Evolutionary conservation across 2,888 invertebrate species (phyloP).

Genomic region (Thera obeliscata): DNA sequence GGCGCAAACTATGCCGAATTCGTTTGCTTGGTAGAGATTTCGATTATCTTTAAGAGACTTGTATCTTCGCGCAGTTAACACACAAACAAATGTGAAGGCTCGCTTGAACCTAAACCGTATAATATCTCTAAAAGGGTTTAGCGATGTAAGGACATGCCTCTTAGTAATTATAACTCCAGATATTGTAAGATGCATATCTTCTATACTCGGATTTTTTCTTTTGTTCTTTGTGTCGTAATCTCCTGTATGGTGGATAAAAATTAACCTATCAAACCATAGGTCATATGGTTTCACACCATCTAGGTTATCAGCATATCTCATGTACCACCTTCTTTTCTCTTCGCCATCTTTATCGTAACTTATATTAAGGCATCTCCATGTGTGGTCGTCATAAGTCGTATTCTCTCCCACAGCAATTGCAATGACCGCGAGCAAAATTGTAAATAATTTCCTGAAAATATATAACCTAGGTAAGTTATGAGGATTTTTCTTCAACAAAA

Average conservation of each 20-base stretch:
- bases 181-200: not conserved
- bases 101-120: conserved; percentile 3
- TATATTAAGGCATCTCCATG: not conserved
- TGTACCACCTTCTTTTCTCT: not conserved
- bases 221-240: not conserved
- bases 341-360: not conserved
- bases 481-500: too few species aligned
- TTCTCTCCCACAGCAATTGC: not conserved
- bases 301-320: conserved; percentile 4
- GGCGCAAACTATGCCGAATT: not conserved
- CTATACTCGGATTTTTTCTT: not conserved
- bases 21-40: not conserved
- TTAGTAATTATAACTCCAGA: not conserved
- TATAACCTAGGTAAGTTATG: too few species aligned
- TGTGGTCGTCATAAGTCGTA: not conserved
- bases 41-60: not conserved
- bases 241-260: conserved; percentile 5
- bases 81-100: not conserved
- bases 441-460: not conserved
- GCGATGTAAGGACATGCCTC: not conserved
- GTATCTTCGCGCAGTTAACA: not conserved
- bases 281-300: not conserved
- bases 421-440: not conserved
- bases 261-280: conserved; percentile 12
- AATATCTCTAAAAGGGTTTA: conserved; percentile 7